Evolutionary conservation across 2,797 vertebrate species (phyloP), one percentile per base, ranked within the genome.

Genomic region (Varecia variegata): DNA sequence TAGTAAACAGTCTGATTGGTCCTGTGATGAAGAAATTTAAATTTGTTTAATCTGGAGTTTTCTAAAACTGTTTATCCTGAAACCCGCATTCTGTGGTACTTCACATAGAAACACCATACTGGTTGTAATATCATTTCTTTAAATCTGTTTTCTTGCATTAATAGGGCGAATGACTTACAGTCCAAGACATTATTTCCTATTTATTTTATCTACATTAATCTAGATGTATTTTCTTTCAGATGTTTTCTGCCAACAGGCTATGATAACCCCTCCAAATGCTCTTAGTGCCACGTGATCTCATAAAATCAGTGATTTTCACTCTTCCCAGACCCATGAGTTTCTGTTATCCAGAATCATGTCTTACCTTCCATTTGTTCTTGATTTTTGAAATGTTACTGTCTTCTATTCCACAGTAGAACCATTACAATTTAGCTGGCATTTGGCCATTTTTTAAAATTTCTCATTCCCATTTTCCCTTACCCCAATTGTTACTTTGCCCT

Each of bases 401-500:
- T 91, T 88, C 52, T 90, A 4, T 79, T 54, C 5, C 27, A 83
- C 14, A 71, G 20, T 5, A 68, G 35, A 93, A 52, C 40, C 68
- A 50, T 32, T 89, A 27, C 60, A 76, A 35, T 71, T 81, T 45
- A 76, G 18, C 56, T 83, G 52, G n/a, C 45, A 56, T 88, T 90
- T 89, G 15, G 58, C n/a, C 40, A 38, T 86, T 67, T n/a, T 67
- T 35, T 35, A 12, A 25, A 56, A 56, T 93, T 70, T 82, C 32
- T 94, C 35, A n/a, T 71, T 81, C 17, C 56, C 13, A 32, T 60
- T 93, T 93, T 92, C 35, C 86, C 27, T 88, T 93, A 70, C 15
- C 62, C 20, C n/a, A 92, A 91, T 83, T 79, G 23, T 71, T 88
- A 92, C 52, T 86, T 89, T 83, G 47, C 62, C 81, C 52, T 96